These are phyloP conservation scores for Glaucomys volans DNA, from an alignment of 2,113 vertebrate genomes.

Conservation along the genomic window DNA sequence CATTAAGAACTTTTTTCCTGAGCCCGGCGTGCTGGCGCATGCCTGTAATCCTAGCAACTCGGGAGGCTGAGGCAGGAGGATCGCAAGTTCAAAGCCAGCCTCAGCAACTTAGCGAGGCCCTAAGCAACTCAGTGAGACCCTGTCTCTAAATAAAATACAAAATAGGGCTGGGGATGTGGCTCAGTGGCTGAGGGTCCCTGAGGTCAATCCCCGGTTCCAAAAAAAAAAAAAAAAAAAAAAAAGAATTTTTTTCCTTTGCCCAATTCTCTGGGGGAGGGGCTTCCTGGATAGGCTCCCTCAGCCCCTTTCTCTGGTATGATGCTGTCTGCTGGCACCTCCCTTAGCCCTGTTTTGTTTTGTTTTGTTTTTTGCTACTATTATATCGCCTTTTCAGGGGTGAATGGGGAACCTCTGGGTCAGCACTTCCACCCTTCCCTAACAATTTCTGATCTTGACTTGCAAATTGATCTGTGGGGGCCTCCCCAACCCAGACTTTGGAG, in stretches of 20 bases:
- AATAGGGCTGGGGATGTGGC: too few relatives aligned
- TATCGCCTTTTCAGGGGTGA: background rate
- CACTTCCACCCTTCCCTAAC: background rate
- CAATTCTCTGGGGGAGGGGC: slow-evolving; percentile 52
- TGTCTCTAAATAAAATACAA: too few relatives aligned
- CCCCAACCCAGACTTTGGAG: slow-evolving; percentile 9
- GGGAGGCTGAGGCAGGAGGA: too few relatives aligned
- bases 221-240: too few relatives aligned
- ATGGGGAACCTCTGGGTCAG: slow-evolving; percentile 42
- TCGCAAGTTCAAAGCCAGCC: too few relatives aligned
- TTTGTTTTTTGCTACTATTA: slow-evolving; percentile 41
- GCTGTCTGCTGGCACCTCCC: slow-evolving; percentile 78
- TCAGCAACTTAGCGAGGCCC: too few relatives aligned
- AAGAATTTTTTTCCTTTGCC: slow-evolving; percentile 55
- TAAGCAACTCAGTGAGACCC: too few relatives aligned
- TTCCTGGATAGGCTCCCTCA: background rate
- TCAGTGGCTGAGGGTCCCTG: too few relatives aligned
- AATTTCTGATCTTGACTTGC: slow-evolving; percentile 76
- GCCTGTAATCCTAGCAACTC: too few relatives aligned
- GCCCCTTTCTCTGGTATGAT: slow-evolving; percentile 68
- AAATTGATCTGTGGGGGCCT: background rate
- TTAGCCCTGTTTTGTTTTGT: slow-evolving; percentile 33
- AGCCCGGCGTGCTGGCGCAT: too few relatives aligned
- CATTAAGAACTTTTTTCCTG: too few relatives aligned
- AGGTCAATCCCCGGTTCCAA: too few relatives aligned